Evolutionary conservation across 2,113 vertebrate species (phyloP), one percentile per base, ranked within the genome.

Genomic region (Pungitius pungitius): DNA sequence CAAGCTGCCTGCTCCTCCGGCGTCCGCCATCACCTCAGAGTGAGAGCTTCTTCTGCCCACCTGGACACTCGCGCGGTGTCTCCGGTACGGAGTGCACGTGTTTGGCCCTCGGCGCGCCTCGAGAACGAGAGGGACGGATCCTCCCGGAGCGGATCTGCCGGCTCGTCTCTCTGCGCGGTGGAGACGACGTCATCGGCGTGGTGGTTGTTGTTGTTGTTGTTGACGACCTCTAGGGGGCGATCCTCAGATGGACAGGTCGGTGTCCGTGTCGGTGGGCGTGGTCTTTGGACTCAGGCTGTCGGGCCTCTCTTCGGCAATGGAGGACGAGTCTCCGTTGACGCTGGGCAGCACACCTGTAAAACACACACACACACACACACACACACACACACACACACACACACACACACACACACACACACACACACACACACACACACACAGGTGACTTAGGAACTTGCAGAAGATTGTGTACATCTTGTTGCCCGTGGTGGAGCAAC

Each of bases 171-270:
- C 26, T 3, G 30, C 15, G 37, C 2, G 22, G 22, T 12, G 47
- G 13, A 12, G 49, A 51, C 0, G 26, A 49, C 15, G 8, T 12
- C 2, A 0, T 0, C 12, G 4, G 4, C 20, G 0, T 11, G 9
- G 2, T 11, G 3, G 49, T 12, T 10, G 2, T 20, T 20, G 45
- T 2, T n/a, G 11, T 24, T 40, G 33, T 35, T 35, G 33, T 35
- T 35, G 33, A 4, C 8, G 37, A 40, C 39, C 39, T 40, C 39
- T 40, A 10, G 3, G n/a, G 10, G 39, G 39, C 8, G 20, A 30
- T 69, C 45, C 27, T 89, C 80, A 91, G 68, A 92, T 86, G 72
- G 89, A 90, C 65, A 90, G 74, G 69, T 92, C 90, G 0, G 89
- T 87, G 86, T 90, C 90, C 43, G 89, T 90, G 85, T 92, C 89